Evolutionary conservation across 2,113 vertebrate genomes (phyloP), one percentile per base, ranked within the genome.

Genomic region (Burhinus bistriatus): DNA sequence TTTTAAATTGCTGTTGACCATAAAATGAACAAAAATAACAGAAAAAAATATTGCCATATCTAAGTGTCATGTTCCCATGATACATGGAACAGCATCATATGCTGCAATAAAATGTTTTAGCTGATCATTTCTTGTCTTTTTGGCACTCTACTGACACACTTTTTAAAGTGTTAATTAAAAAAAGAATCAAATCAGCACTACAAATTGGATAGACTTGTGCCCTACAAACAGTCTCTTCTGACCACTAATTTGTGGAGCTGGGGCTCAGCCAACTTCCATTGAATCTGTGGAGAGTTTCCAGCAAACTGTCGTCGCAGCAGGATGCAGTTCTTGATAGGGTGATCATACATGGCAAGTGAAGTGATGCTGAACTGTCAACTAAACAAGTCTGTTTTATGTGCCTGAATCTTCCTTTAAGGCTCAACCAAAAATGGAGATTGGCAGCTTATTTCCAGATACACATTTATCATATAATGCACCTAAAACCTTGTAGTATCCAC

Each of bases 161-260:
- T 96, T 77, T n/a, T 5, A 54, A 94, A 96, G 87, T 80, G 78
- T 95, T 97, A 96, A 97, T 97, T 96, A 96, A 94, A 93, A 93
- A 94, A 95, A 85, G 38, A 97, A 95, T 86, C 70, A 96, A 95
- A 87, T 86, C 89, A 86, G 88, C 91, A 72, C 71, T 90, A 90
- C 82, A 94, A 96, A 95, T 77, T 91, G 87, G 91, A 93, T 66
- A 95, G 84, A 91, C 59, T 81, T 80, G 62, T 93, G 87, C 91
- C 95, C 97, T 95, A 86, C 87, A 77, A 91, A 94, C 90, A 91
- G 87, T 86, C 96, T 91, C 89, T 88, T 91, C 87, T 96, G 95
- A 96, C 93, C 95, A 85, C 68, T 96, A 91, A 97, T 96, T 95
- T 91, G 81, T 64, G 71, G 51, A 95, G 84, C 78, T 96, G 96